These are phyloP conservation scores for Sminthurides aquaticus DNA, from an alignment of 2,888 invertebrate genomes.

Conservation along the genomic window DNA sequence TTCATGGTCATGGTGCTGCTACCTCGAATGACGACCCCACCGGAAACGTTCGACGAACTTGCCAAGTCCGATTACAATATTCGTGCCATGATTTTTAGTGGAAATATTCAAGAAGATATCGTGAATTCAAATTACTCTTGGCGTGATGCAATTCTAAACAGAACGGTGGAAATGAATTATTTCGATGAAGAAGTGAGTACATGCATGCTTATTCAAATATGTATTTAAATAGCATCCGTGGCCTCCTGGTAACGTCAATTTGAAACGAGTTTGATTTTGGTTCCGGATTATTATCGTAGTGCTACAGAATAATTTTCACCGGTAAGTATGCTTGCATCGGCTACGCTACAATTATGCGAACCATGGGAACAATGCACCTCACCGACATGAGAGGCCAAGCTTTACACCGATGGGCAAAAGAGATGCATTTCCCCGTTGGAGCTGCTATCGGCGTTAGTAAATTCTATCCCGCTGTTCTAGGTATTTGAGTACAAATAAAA, in stretches of 20 bases:
- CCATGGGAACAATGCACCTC: background rate
- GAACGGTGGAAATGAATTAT: background rate
- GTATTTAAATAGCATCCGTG: no score
- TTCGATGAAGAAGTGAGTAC: background rate
- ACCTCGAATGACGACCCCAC: conserved; percentile 4
- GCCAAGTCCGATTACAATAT: conserved; percentile 9
- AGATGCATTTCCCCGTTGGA: background rate
- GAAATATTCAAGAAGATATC: background rate
- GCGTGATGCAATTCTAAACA: background rate
- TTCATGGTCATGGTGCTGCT: conserved; percentile 6
- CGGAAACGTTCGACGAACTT: conserved; percentile 14
- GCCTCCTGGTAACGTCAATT: no score
- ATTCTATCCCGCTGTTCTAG: background rate
- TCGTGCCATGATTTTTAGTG: conserved; percentile 5
- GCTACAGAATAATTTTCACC: background rate
- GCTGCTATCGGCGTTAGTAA: background rate
- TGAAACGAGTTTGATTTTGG: background rate
- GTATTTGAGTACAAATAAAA: no score
- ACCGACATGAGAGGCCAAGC: background rate
- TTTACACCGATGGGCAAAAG: background rate
- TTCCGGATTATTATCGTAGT: no score
- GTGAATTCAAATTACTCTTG: background rate
- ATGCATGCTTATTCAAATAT: no score
- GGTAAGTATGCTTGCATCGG: background rate
- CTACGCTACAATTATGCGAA: background rate